These are phyloP conservation scores for Homarus gammarus DNA, from an alignment of 2,888 invertebrate species.

Conservation along the genomic window DNA sequence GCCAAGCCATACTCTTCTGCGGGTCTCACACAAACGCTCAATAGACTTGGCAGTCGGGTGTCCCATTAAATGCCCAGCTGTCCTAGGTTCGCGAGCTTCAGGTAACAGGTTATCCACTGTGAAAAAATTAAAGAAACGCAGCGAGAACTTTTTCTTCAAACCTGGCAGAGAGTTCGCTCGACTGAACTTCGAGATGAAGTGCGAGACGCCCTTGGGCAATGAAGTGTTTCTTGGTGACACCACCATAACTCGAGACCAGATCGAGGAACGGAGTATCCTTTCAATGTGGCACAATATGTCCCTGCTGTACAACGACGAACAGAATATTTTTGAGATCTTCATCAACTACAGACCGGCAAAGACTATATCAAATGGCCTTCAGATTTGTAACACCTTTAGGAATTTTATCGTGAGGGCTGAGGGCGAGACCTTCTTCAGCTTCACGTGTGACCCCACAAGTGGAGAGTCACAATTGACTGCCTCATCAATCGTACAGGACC, in stretches of 20 bases:
- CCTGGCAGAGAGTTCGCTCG: conserved; percentile 7
- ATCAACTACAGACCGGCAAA: background rate
- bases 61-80: background rate
- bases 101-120: background rate
- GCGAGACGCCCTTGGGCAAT: background rate
- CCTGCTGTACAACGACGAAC: background rate
- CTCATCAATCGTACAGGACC: background rate
- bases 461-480: background rate
- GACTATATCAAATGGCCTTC: background rate
- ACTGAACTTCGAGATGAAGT: conserved; percentile 23
- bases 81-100: background rate
- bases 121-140: background rate
- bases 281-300: conserved; percentile 19
- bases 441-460: conserved; percentile 27
- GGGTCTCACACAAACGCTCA: background rate
- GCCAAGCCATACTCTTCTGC: background rate
- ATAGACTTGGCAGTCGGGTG: background rate
- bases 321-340: background rate
- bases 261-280: background rate
- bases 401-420: background rate
- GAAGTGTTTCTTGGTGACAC: background rate
- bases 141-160: conserved; percentile 20
- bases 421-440: conserved; percentile 18
- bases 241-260: background rate
- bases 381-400: background rate